A percentile compares a stretch with the other conserved stretches of the same genome.
These are phyloP conservation scores for Sinocyclocheilus rhinocerous DNA, from an alignment of 2,113 vertebrate species.

Conservation along the genomic window DNA sequence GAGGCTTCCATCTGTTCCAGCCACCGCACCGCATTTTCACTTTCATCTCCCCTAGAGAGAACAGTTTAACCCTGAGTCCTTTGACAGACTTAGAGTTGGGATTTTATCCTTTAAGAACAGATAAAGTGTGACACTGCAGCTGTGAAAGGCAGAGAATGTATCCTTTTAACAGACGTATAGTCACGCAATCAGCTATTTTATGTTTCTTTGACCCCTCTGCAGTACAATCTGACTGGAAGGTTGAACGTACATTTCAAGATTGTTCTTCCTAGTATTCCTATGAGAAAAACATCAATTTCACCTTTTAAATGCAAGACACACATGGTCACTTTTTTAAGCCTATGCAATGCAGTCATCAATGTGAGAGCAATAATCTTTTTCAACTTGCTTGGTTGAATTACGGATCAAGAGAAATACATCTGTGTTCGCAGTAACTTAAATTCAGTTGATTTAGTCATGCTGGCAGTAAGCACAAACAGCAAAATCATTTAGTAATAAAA, in stretches of 20 bases:
- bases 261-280: not conserved
- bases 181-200: not conserved
- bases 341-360: not conserved
- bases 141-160: slow-evolving; percentile 8
- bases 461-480: not conserved
- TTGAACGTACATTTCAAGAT: not conserved
- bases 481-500: not conserved
- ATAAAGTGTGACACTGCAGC: slow-evolving; percentile 14
- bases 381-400: not conserved
- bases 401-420: not conserved
- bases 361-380: not conserved
- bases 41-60: slow-evolving; percentile 17
- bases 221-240: not conserved
- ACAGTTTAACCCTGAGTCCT: slow-evolving; percentile 23
- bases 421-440: not conserved
- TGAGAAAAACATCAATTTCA: not conserved
- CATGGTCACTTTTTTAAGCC: not conserved
- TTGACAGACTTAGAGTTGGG: not conserved
- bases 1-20: slow-evolving; percentile 20
- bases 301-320: not conserved
- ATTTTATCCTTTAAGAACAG: not conserved
- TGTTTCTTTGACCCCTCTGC: not conserved
- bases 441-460: not conserved
- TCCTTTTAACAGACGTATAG: not conserved
- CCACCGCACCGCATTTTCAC: slow-evolving; percentile 3